Percentiles rank a stretch among this genome's conserved stretches.
Conservation (phyloP, 2,113 vertebrate species). For the Rhea americana region DNA sequence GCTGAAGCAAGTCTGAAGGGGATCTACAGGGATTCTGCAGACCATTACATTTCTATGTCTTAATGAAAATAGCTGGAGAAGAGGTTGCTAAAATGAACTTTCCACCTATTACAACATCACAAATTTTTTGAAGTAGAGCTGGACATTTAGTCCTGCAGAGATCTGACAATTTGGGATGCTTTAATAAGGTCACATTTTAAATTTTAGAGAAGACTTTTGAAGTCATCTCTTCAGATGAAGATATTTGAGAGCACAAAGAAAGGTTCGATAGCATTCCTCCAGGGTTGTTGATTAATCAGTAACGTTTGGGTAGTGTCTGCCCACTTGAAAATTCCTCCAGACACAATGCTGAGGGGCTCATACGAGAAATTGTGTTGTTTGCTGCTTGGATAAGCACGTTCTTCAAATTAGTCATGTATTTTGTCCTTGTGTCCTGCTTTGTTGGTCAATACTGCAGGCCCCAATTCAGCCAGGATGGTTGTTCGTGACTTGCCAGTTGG, state of each 20-base stretch:
- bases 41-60: background rate
- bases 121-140: background rate
- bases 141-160: background rate
- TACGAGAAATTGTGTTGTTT: background rate
- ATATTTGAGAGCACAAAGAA: background rate
- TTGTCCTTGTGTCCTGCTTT: background rate
- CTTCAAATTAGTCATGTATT: conserved; percentile 1
- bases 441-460: no score
- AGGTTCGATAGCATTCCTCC: background rate
- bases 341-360: background rate
- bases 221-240: background rate
- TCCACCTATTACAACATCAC: background rate
- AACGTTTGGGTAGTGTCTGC: background rate
- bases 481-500: background rate
- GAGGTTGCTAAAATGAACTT: background rate
- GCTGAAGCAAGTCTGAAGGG: background rate
- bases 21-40: background rate
- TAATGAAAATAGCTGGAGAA: background rate
- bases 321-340: background rate
- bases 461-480: background rate
- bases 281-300: background rate
- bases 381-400: background rate
- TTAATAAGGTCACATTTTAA: conserved; percentile 28
- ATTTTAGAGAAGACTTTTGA: conserved; percentile 36
- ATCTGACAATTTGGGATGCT: background rate